phyloP scores from a whole-genome alignment of 2,797 vertebrate genomes.

The Oophaga sylvatica region DNA sequence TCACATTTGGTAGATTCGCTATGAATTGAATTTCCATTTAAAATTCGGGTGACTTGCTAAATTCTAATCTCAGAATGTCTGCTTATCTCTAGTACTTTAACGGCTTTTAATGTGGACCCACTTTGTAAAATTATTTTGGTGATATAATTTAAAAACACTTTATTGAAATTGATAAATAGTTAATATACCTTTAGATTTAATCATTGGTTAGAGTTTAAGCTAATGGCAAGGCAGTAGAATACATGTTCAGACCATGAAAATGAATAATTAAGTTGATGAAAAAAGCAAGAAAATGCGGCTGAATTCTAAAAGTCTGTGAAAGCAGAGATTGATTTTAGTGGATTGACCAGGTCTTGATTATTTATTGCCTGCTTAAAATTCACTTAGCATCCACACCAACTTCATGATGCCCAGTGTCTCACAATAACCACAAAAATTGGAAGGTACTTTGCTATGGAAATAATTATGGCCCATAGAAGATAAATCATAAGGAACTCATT shows the following conservation, averaged over 20 bases:
- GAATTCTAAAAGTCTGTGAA: slow-evolving; percentile 37
- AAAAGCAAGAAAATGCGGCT: slow-evolving; percentile 23
- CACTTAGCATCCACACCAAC: slow-evolving; percentile 48
- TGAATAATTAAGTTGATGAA: slow-evolving; percentile 31
- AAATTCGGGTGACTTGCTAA: no score
- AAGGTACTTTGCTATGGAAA: slow-evolving; percentile 24
- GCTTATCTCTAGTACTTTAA: not conserved
- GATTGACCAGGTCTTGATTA: slow-evolving; percentile 36
- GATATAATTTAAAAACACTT: not conserved
- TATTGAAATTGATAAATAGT: not conserved
- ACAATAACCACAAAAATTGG: slow-evolving; percentile 44
- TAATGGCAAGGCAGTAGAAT: slow-evolving; percentile 19
- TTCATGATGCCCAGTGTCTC: slow-evolving; percentile 39
- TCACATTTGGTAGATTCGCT: no score
- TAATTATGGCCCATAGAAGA: slow-evolving; percentile 27
- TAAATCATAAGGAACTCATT: not conserved
- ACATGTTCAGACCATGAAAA: slow-evolving; percentile 30
- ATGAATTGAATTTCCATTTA: no score
- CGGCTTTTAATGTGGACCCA: not conserved
- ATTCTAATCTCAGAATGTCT: no score
- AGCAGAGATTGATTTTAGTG: slow-evolving; percentile 47
- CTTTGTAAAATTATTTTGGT: not conserved
- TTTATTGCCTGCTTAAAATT: slow-evolving; percentile 53
- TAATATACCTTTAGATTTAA: not conserved
- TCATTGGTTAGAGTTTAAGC: not conserved